Base-by-base conservation (phyloP, 2,113 vertebrate species). In the Cynoglossus semilaevis region DNA sequence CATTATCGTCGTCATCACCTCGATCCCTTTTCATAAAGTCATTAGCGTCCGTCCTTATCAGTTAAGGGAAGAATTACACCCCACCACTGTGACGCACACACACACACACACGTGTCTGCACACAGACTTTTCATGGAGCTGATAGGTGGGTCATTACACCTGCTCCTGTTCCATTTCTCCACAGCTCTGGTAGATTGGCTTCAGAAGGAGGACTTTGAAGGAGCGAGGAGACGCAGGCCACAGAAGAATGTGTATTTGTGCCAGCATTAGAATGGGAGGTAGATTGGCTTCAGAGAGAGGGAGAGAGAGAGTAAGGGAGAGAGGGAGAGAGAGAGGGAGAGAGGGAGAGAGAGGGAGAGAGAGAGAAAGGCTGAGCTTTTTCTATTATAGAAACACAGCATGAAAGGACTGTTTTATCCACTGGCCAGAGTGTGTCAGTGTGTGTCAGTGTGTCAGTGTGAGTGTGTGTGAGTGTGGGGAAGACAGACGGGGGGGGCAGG, bases 351-450 rank as follows among this genome's bases (percentile, higher is more conserved):
- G 22, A 29, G 22, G 22, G 22, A 29, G 22, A 79, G 77, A 77
- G 70, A 86, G 70, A 86, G 48, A 72, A 56, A 63, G 56, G 66
- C 59, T 56, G 60, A 70, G 79, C 73, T 54, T 75, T 67, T 72
- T 77, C 62, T 73, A 76, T 85, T 82, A 75, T 53, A 79, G 71
- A 66, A 87, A 81, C 67, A 81, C 82, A 74, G 79, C 83, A 84
- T 87, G 85, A 88, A 87, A 86, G 77, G 76, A 72, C 63, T 80
- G 82, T 86, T 89, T 89, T 82, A 87, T 83, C 79, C 79, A 79
- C 69, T 13, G 50, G 50, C 44, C 15, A 53, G 74, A 72, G 74
- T 86, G 65, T 58, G 67, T 44, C 36, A 29, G 37, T 52, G 56
- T 37, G 36, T 8, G 40, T 59, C 56, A 11, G 43, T 51, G 37